Evolutionary conservation across 2,888 invertebrate genomes (phyloP).

Genomic region (Lasioglossum leucozonium): DNA sequence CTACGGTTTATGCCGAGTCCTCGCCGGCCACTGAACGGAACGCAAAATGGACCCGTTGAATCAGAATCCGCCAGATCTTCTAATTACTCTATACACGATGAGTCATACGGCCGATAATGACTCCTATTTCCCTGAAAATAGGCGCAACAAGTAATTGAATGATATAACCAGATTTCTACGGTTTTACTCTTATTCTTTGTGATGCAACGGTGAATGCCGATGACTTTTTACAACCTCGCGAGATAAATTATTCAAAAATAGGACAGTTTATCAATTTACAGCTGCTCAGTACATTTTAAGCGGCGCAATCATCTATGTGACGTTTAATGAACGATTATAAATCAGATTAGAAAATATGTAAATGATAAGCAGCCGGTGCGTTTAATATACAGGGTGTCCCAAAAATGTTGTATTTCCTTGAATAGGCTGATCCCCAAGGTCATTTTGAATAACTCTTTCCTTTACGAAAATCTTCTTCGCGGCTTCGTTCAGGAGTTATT

Average conservation of each 20-base stretch:
- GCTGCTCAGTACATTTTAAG: not conserved
- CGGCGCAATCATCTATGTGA: not conserved
- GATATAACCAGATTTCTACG: not conserved
- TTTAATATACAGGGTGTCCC: no score
- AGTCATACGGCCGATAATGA: not conserved
- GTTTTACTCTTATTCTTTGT: not conserved
- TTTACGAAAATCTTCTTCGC: no score
- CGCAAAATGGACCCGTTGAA: not conserved
- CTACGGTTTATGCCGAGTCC: not conserved
- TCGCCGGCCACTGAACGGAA: slow-evolving; percentile 7
- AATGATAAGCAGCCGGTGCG: no score
- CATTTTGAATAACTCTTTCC: no score
- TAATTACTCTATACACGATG: not conserved
- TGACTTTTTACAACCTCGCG: not conserved
- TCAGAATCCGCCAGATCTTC: not conserved
- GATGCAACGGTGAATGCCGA: not conserved
- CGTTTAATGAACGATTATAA: not conserved
- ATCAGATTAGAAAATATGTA: not conserved
- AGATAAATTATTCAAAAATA: not conserved
- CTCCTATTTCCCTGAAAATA: not conserved
- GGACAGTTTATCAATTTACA: not conserved
- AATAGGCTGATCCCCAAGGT: no score
- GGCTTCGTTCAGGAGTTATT: no score
- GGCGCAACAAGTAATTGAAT: not conserved
- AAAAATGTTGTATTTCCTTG: no score